phyloP scores from a whole-genome alignment of 2,113 vertebrate species.

The Chiloscyllium plagiosum region DNA sequence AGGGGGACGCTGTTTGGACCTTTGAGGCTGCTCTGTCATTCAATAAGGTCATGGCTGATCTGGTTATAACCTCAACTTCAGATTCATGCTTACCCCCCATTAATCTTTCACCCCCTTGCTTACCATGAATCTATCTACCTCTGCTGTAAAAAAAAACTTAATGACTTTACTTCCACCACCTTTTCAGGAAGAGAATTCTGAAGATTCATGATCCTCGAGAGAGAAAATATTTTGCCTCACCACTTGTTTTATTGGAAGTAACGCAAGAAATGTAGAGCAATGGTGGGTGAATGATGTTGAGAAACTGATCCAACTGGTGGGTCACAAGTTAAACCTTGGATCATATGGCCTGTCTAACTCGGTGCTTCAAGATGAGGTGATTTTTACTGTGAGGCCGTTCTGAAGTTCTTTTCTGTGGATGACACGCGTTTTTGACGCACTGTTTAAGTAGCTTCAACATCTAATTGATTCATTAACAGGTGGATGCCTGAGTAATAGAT shows the following conservation, averaged over 20 bases:
- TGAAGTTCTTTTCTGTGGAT: not conserved
- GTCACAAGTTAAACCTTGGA: not conserved
- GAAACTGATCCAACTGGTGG: not conserved
- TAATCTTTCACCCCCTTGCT: too few relatives aligned
- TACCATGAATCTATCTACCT: too few relatives aligned
- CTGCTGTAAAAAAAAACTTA: too few relatives aligned
- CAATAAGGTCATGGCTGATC: too few relatives aligned
- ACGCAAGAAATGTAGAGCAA: not conserved
- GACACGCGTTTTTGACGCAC: not conserved
- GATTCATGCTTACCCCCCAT: too few relatives aligned
- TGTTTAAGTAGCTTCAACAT: not conserved
- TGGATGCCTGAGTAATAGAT: not conserved
- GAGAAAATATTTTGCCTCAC: too few relatives aligned
- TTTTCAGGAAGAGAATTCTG: too few relatives aligned
- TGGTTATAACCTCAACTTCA: too few relatives aligned
- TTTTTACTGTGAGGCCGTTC: not conserved
- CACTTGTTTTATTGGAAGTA: not conserved
- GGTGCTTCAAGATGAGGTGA: not conserved
- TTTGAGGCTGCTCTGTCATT: too few relatives aligned
- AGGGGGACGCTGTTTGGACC: too few relatives aligned
- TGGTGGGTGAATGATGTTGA: not conserved
- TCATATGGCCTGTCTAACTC: not conserved
- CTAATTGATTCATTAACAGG: not conserved
- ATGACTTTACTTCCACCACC: too few relatives aligned
- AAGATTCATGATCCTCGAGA: too few relatives aligned